These are phyloP conservation scores for Stictonetta naevosa DNA, from an alignment of 2,113 vertebrate species.

Conservation along the genomic window DNA sequence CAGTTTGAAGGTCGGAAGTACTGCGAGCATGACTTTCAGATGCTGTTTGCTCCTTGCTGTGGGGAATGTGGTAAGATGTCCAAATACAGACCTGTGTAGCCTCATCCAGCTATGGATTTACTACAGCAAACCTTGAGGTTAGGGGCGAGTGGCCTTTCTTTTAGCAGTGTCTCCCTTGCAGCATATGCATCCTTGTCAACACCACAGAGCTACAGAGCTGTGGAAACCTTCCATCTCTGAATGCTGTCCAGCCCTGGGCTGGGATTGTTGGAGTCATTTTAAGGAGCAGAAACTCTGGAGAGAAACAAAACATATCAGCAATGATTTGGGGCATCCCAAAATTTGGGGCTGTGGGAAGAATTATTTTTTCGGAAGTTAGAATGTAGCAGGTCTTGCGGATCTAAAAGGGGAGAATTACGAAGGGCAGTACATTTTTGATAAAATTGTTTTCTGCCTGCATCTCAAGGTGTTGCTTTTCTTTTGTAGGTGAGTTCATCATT, in stretches of 20 bases:
- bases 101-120: not conserved
- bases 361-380: not conserved
- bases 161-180: not conserved
- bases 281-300: not conserved
- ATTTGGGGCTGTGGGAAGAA: not conserved
- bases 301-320: not conserved
- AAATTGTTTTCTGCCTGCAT: not conserved
- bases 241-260: not conserved
- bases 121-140: not conserved
- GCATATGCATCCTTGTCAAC: too few relatives aligned
- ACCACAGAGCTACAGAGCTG: not conserved
- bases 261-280: not conserved
- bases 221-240: not conserved
- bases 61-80: conserved; percentile 78
- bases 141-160: not conserved
- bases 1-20: conserved; percentile 85
- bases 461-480: not conserved
- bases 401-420: not conserved
- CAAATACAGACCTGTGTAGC: not conserved
- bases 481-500: conserved; percentile 81
- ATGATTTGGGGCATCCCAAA: not conserved
- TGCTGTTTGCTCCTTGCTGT: conserved; percentile 84
- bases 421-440: not conserved
- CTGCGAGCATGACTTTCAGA: conserved; percentile 84
- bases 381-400: not conserved